These are phyloP conservation scores for Forbesichthys papilliferus DNA, from an alignment of 2,113 vertebrate genomes.

Conservation along the genomic window DNA sequence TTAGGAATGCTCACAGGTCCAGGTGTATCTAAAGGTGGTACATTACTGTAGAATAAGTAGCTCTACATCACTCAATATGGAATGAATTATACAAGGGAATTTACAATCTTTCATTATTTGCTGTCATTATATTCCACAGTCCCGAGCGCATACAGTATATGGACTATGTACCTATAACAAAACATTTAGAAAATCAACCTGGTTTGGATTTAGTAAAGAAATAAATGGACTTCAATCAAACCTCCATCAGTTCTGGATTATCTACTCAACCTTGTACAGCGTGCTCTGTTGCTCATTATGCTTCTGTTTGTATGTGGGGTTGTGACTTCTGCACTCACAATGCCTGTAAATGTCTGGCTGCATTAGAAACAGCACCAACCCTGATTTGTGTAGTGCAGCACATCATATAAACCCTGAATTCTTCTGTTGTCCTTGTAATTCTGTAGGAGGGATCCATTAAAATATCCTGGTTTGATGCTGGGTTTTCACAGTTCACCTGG, in stretches of 20 bases:
- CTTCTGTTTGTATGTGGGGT: too few relatives aligned
- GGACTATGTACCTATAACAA: constrained; percentile 2
- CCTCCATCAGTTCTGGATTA: too few relatives aligned
- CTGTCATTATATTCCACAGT: constrained; percentile 7
- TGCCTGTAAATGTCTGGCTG: too few relatives aligned
- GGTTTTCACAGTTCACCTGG: constrained; percentile 12
- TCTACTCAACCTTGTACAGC: too few relatives aligned
- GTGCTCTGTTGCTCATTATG: too few relatives aligned
- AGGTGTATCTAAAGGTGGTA: too few relatives aligned
- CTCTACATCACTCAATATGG: constrained; percentile 38
- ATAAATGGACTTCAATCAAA: too few relatives aligned
- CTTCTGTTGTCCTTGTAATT: constrained; percentile 19
- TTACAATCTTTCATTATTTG: constrained; percentile 14
- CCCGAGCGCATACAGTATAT: background rate
- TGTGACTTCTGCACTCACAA: too few relatives aligned
- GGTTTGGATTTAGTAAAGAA: too few relatives aligned
- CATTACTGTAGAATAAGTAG: background rate
- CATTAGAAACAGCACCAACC: too few relatives aligned
- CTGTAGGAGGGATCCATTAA: constrained; percentile 19
- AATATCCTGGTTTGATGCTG: constrained; percentile 13
- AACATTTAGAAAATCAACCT: too few relatives aligned
- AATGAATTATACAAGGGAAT: constrained; percentile 21
- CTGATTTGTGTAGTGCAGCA: background rate
- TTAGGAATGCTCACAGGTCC: background rate
- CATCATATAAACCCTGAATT: constrained; percentile 14